A percentile compares a stretch with the other conserved stretches of the same genome.
phyloP scores from a whole-genome alignment of 2,888 invertebrate species.

The Apamea sordens region DNA sequence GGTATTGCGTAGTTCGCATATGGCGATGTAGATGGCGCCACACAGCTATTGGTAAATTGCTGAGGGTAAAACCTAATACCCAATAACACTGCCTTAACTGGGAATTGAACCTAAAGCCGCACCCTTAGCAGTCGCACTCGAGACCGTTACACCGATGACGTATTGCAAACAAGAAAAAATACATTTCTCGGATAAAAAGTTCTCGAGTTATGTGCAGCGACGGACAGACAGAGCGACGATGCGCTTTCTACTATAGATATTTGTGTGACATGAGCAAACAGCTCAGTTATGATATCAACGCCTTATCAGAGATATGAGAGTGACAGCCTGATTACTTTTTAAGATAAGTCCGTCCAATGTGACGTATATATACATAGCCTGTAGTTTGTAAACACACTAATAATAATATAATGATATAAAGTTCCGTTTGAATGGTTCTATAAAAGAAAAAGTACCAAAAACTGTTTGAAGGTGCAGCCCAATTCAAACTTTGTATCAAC shows the following conservation, averaged over 20 bases:
- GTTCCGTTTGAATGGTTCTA: too few relatives aligned
- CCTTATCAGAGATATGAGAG: constrained; percentile 43
- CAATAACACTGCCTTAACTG: background rate
- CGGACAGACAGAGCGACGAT: background rate
- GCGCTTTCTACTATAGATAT: background rate
- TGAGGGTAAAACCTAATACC: background rate
- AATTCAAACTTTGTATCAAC: too few relatives aligned
- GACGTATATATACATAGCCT: constrained; percentile 28
- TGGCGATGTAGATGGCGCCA: too few relatives aligned
- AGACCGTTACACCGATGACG: background rate
- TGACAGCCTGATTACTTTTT: constrained; percentile 20
- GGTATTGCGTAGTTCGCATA: too few relatives aligned
- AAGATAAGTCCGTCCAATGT: constrained; percentile 38
- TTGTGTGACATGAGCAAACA: constrained; percentile 47
- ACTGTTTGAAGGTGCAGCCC: too few relatives aligned
- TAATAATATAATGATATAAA: too few relatives aligned
- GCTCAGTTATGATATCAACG: constrained; percentile 33
- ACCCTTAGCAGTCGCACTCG: background rate
- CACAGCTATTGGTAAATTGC: background rate
- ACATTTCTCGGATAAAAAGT: background rate
- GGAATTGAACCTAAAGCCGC: background rate
- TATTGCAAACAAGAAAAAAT: background rate
- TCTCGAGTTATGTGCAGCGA: background rate
- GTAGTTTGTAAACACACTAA: constrained; percentile 13
- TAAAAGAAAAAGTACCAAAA: too few relatives aligned